Conservation (phyloP, 2,888 invertebrate genomes). For the Aphelenchoides bicaudatus region DNA sequence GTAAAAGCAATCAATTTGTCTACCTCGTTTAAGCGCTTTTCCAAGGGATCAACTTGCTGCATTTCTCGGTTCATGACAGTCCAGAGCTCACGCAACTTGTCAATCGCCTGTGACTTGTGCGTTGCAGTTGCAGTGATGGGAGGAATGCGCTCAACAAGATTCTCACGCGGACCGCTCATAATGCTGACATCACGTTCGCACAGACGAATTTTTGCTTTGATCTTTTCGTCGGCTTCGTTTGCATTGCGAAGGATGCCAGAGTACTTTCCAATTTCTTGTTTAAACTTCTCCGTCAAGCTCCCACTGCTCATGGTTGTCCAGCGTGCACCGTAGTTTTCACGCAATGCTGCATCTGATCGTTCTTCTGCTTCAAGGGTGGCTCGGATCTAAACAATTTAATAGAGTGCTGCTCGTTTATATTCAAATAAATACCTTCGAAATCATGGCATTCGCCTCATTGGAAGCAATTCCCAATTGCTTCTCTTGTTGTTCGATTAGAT, state of each 20-base stretch:
- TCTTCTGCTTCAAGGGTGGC: constrained; percentile 19
- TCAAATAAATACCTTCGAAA: constrained; percentile 12
- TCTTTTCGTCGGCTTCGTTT: constrained; percentile 68
- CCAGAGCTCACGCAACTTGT: constrained; percentile 30
- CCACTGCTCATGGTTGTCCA: constrained; percentile 87
- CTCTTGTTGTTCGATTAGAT: constrained; percentile 64
- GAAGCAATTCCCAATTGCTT: constrained; percentile 11
- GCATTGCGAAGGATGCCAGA: constrained; percentile 85
- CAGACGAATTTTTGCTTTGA: constrained; percentile 16
- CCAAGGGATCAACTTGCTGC: constrained; percentile 69
- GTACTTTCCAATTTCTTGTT: constrained; percentile 82
- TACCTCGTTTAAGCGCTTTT: constrained; percentile 73
- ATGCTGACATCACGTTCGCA: constrained; percentile 18
- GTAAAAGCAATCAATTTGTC: constrained; percentile 2
- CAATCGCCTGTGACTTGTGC: constrained; percentile 33
- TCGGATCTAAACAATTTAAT: constrained; percentile 18
- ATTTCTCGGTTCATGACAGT: constrained; percentile 21
- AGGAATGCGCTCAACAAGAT: constrained; percentile 71
- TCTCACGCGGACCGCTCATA: constrained; percentile 38
- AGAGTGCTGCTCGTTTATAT: constrained; percentile 3
- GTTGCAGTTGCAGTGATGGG: constrained; percentile 67
- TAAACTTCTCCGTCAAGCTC: constrained; percentile 82
- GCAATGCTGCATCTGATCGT: constrained; percentile 74
- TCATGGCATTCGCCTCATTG: constrained; percentile 1
- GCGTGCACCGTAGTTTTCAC: constrained; percentile 82